Conservation (phyloP, 2,113 vertebrate genomes). For the Ptyas mucosa region DNA sequence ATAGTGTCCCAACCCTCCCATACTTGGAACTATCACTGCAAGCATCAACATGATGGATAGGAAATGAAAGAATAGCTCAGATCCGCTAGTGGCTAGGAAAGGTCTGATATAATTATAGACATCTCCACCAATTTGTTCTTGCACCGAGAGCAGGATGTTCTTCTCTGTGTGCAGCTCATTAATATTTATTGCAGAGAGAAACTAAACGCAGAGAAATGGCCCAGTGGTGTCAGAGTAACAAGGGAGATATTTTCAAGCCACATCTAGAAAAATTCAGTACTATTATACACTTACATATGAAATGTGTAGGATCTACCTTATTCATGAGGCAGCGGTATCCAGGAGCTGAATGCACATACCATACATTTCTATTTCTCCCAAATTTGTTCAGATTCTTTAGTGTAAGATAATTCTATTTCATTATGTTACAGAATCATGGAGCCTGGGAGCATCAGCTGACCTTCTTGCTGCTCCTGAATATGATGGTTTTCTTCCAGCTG, state of each 20-base stretch:
- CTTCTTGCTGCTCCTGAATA: neutral
- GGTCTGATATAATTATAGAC: neutral
- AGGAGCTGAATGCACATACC: neutral
- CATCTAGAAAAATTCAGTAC: neutral
- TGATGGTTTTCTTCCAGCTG: neutral
- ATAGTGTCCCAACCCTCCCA: neutral
- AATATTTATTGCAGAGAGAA: conserved; percentile 2
- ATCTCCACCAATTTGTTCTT: neutral
- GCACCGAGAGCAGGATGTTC: neutral
- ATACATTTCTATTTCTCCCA: neutral
- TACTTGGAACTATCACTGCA: neutral
- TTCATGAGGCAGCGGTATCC: neutral
- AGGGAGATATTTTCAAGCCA: neutral
- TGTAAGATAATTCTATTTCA: neutral
- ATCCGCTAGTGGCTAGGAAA: neutral
- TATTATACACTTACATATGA: neutral
- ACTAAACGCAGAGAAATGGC: neutral
- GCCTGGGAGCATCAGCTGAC: neutral
- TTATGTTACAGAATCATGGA: neutral
- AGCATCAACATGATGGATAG: neutral
- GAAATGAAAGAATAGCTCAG: neutral
- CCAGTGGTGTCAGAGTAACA: neutral
- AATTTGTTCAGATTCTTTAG: neutral
- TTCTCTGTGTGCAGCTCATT: neutral
- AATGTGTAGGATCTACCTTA: neutral